Evolutionary conservation across 1,140 invertebrate species (phyloP).

Genomic region (Augochlora pura): DNA sequence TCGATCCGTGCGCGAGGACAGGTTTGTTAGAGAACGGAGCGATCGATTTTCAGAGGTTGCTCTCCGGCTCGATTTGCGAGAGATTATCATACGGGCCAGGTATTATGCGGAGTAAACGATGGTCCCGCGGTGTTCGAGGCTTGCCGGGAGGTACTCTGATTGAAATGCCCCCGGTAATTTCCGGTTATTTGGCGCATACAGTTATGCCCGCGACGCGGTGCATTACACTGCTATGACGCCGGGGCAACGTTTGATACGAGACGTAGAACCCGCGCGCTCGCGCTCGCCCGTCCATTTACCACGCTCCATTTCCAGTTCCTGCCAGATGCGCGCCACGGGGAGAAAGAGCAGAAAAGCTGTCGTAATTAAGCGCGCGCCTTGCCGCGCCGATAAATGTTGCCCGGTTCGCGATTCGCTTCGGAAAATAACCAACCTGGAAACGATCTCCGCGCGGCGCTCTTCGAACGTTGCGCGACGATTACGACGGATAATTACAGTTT

Average conservation of each 20-base stretch:
- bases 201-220: constrained; percentile 46
- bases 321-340: not conserved
- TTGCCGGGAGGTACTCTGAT: constrained; percentile 58
- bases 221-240: constrained; percentile 58
- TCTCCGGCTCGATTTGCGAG: constrained; percentile 51
- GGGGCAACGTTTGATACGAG: constrained; percentile 62
- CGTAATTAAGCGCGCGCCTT: constrained; percentile 3
- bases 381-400: not conserved
- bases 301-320: constrained; percentile 54
- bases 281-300: constrained; percentile 48
- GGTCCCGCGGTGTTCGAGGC: constrained; percentile 53
- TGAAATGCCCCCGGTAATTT: constrained; percentile 69
- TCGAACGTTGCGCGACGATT: too few relatives aligned
- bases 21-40: constrained; percentile 34
- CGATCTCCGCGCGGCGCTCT: too few relatives aligned
- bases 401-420: not conserved
- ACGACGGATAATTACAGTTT: too few relatives aligned
- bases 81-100: constrained; percentile 64
- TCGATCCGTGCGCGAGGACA: constrained; percentile 25
- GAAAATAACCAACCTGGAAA: too few relatives aligned
- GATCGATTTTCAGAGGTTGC: constrained; percentile 33
- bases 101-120: constrained; percentile 69
- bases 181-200: constrained; percentile 69
- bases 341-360: not conserved
- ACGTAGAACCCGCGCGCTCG: constrained; percentile 50